These are phyloP conservation scores for Megaceryle alcyon DNA, from an alignment of 2,797 vertebrate genomes.

Conservation along the genomic window DNA sequence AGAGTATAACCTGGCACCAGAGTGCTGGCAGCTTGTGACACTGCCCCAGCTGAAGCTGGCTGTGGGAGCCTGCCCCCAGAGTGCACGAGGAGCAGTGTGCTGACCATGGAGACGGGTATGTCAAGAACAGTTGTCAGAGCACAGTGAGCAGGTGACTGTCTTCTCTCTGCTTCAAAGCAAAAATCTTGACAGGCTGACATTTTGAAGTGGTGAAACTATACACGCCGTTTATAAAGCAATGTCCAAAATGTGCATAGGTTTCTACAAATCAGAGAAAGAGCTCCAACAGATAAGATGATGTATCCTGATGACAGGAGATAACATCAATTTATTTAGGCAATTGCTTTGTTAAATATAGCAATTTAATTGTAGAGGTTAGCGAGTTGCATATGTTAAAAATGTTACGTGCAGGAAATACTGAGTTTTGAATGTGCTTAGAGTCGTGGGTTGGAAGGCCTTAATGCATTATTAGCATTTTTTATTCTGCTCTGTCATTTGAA, in stretches of 20 bases:
- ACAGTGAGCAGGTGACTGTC: not conserved
- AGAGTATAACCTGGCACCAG: not conserved
- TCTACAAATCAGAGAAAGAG: not conserved
- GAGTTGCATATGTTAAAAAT: not conserved
- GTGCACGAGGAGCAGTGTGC: not conserved
- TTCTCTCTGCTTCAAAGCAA: not conserved
- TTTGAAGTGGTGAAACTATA: not conserved
- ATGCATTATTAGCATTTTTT: not conserved
- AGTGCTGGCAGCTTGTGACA: not conserved
- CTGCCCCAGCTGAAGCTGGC: not conserved
- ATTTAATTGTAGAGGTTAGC: not conserved
- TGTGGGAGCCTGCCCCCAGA: not conserved
- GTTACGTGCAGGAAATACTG: not conserved
- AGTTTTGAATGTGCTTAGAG: not conserved
- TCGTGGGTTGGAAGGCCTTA: not conserved
- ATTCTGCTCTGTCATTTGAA: not conserved
- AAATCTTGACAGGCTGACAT: not conserved
- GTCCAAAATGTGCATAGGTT: not conserved
- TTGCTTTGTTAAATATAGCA: not conserved
- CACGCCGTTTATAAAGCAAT: not conserved
- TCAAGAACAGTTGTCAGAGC: not conserved
- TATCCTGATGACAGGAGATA: not conserved
- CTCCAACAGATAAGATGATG: not conserved
- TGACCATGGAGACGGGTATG: rapidly evolving
- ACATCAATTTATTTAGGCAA: not conserved